phyloP scores from a whole-genome alignment of 2,113 vertebrate genomes.

The Elephas maximus region DNA sequence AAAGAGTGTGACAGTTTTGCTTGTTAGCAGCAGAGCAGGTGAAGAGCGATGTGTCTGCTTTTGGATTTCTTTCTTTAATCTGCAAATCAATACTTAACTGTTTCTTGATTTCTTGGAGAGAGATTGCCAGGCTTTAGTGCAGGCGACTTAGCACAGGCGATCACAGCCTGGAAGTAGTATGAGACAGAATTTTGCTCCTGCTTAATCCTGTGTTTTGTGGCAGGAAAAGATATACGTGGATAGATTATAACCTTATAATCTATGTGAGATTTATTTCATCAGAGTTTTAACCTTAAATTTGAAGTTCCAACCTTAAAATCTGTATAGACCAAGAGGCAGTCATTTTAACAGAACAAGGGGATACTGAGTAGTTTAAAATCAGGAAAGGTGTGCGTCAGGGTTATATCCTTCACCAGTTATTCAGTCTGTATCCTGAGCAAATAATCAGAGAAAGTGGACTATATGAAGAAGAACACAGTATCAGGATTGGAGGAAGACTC shows the following conservation, averaged over 20 bases:
- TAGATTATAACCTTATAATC: conserved; percentile 54
- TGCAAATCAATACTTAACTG: conserved; percentile 80
- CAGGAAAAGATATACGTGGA: conserved; percentile 49
- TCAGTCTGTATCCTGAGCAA: no score
- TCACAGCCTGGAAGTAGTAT: conserved; percentile 69
- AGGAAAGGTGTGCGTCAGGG: no score
- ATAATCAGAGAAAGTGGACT: no score
- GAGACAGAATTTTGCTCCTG: conserved; percentile 73
- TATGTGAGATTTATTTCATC: not conserved
- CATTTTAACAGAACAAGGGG: no score
- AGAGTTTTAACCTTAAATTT: conserved; percentile 39
- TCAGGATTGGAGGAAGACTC: no score
- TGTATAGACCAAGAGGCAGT: no score
- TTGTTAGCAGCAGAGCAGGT: conserved; percentile 68
- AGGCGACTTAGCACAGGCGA: conserved; percentile 56
- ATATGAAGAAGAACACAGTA: no score
- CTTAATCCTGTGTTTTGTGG: conserved; percentile 37
- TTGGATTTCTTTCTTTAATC: conserved; percentile 73
- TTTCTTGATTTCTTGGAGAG: conserved; percentile 70
- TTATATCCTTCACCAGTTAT: no score
- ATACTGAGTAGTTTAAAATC: no score
- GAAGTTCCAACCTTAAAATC: not conserved
- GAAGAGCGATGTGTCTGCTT: conserved; percentile 72
- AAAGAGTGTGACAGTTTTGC: conserved; percentile 72
- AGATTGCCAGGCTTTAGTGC: conserved; percentile 69